These are phyloP conservation scores for Stictocephala bisonia DNA, from an alignment of 2,888 invertebrate genomes.

Conservation along the genomic window DNA sequence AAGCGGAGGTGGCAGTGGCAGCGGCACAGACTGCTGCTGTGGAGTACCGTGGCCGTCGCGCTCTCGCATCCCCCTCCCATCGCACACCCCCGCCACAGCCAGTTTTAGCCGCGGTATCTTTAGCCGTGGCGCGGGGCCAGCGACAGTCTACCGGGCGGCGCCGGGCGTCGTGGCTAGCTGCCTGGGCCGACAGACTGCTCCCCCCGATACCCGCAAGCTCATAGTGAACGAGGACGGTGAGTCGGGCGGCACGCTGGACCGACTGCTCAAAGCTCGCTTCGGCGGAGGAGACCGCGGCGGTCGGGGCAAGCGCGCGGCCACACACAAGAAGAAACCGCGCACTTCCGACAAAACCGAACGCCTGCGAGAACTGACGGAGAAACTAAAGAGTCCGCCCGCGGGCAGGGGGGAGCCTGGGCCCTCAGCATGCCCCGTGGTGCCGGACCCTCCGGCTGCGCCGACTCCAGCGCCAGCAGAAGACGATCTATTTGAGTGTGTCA, in stretches of 20 bases:
- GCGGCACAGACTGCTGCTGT: slow-evolving; percentile 37
- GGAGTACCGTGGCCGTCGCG: slow-evolving; percentile 52
- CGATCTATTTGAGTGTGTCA: slow-evolving; percentile 65
- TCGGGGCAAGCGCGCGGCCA: slow-evolving; percentile 64
- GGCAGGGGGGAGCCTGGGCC: slow-evolving; percentile 5
- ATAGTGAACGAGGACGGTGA: slow-evolving; percentile 12
- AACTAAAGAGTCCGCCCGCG: slow-evolving; percentile 68
- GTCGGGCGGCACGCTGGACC: slow-evolving; percentile 71
- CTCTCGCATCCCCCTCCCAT: slow-evolving; percentile 53
- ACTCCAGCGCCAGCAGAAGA: slow-evolving; percentile 63
- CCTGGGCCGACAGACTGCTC: no score
- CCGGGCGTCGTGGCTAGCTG: slow-evolving; percentile 17
- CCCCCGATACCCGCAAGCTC: slow-evolving; percentile 39
- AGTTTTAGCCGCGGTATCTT: slow-evolving; percentile 59
- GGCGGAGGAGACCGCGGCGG: slow-evolving; percentile 66
- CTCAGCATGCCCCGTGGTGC: not conserved
- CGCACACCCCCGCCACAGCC: slow-evolving; percentile 52
- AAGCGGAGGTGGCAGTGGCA: slow-evolving; percentile 49
- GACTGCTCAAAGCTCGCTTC: slow-evolving; percentile 82
- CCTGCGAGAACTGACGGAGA: slow-evolving; percentile 80
- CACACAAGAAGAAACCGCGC: slow-evolving; percentile 53
- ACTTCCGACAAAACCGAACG: slow-evolving; percentile 76
- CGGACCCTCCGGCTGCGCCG: not conserved
- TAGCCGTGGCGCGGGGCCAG: slow-evolving; percentile 66
- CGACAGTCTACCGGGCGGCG: slow-evolving; percentile 63